Evolutionary conservation across 2,888 invertebrate genomes (phyloP).

Genomic region (Smittia aterrima): DNA sequence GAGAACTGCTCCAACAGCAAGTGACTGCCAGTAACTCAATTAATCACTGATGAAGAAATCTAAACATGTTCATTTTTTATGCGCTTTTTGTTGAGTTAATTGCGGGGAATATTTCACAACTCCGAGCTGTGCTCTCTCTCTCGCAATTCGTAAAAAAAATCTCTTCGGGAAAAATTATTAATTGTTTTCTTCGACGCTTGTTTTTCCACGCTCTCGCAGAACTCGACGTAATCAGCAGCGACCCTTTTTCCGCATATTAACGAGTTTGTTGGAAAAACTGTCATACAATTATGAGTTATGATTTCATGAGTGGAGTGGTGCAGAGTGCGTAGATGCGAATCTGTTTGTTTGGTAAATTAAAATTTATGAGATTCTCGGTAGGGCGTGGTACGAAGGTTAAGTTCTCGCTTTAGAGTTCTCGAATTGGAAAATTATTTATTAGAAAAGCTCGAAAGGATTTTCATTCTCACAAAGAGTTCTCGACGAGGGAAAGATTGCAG

Average conservation of each 20-base stretch:
- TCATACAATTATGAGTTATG: conserved; percentile 37
- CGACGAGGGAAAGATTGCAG: background rate
- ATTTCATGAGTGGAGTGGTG: background rate
- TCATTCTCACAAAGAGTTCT: no score
- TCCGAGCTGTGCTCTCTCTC: background rate
- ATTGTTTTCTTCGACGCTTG: conserved; percentile 4
- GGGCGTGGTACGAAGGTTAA: no score
- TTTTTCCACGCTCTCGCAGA: background rate
- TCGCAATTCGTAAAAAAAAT: background rate
- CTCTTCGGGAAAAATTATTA: background rate
- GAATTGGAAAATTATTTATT: no score
- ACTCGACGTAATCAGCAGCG: conserved; percentile 13
- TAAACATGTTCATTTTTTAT: conserved; percentile 14
- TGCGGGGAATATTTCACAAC: background rate
- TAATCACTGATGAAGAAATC: conserved; percentile 25
- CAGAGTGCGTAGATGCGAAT: conserved; percentile 18
- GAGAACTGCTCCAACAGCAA: background rate
- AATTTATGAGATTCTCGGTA: conserved; percentile 34
- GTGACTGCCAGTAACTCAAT: conserved; percentile 18
- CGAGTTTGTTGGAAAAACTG: conserved; percentile 36
- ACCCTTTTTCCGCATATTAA: conserved; percentile 40
- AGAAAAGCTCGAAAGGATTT: no score
- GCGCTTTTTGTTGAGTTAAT: background rate
- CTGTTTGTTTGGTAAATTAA: conserved; percentile 36
- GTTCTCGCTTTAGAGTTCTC: no score